Base-by-base conservation (phyloP, 2,797 vertebrate species). In the Corythornis leucogaster region DNA sequence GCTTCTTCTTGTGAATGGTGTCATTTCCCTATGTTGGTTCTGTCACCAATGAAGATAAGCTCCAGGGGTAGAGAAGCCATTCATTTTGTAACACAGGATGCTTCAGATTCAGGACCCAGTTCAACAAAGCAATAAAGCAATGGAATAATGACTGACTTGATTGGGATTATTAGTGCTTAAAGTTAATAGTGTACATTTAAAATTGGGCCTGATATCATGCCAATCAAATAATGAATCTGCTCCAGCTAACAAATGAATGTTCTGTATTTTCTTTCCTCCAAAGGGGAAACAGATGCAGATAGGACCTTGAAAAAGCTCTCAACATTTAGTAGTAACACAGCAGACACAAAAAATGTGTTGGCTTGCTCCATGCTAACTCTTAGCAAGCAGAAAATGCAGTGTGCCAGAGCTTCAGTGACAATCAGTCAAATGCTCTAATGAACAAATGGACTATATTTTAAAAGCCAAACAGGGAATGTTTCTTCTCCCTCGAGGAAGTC, bases 101-200 rank as follows among this genome's bases (percentile, higher is more conserved):
- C 61, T 92, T 91, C 70, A 31, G 67, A 81, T 85, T 90, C 88
- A 90, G 83, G 83, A 90, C 18, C 4, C 40, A 25, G 59, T 86
- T 90, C 83, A 88, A 76, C 63, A 94, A 84, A 92, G 35, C 83
- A 91, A 67, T 94, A 88, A 88, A 67, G 53, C 43, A 59, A 81
- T 79, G 78, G 53, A 88, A 70, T 88, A 88, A 88, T 82, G 61
- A 61, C 61, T 85, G 77, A 45, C 33, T 82, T 77, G 43, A 86
- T 88, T 70, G 63, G 57, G 22, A 88, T 76, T 82, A 78, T 57
- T 77, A 79, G 50, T 31, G 30, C 50, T 68, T 82, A 66, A 75
- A 91, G 80, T 74, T 91, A 89, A 88, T 85, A 24, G 40, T 61
- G 16, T 73, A 48, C 40, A 81, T 92, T 92, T 69, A 69, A 86